Conservation (phyloP, 2,888 invertebrate genomes). For the Julus scanicus region DNA sequence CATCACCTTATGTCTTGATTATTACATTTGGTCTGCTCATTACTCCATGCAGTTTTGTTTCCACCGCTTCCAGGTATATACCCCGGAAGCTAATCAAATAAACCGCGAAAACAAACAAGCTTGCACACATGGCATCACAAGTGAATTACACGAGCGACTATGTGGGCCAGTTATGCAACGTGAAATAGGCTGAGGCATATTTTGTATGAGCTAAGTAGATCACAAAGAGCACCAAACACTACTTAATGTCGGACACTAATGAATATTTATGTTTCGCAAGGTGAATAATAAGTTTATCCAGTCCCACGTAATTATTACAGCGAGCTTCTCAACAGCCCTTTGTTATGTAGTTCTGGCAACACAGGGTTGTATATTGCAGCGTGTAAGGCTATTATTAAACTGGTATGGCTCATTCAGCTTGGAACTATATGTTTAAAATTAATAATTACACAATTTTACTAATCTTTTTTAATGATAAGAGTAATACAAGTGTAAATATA, state of each 20-base stretch:
- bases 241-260: conserved; percentile 22
- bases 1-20: background rate
- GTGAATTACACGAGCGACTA: background rate
- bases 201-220: background rate
- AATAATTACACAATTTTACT: no score
- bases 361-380: background rate
- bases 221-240: background rate
- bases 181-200: background rate
- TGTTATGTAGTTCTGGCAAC: background rate
- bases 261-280: conserved; percentile 16
- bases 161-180: conserved; percentile 6
- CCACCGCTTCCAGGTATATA: background rate
- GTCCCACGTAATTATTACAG: background rate
- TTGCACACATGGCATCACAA: background rate
- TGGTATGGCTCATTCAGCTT: no score
- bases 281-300: conserved; percentile 35
- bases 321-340: background rate
- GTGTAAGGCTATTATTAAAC: no score
- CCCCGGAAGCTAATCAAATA: background rate
- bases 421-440: no score
- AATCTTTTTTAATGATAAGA: no score
- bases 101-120: background rate
- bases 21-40: background rate
- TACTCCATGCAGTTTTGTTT: background rate
- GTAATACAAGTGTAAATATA: no score